Percentiles rank a stretch among this genome's conserved stretches.
These are phyloP conservation scores for Diplolepis rosae DNA, from an alignment of 2,888 invertebrate species.

Conservation along the genomic window DNA sequence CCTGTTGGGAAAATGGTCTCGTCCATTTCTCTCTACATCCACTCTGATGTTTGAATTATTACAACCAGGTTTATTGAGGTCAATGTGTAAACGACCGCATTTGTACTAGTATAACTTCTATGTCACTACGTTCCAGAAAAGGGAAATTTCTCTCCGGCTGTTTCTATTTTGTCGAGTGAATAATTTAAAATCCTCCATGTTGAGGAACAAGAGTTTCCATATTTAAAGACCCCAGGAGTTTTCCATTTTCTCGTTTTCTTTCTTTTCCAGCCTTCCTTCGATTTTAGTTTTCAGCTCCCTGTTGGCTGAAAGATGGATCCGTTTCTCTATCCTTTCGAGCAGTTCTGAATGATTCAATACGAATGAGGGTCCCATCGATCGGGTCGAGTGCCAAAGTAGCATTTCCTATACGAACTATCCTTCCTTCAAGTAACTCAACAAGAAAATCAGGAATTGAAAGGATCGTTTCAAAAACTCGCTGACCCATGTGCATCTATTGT, in stretches of 20 bases:
- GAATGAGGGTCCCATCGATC: conserved; percentile 7
- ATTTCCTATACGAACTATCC: background rate
- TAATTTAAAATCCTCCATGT: background rate
- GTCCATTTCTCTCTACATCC: background rate
- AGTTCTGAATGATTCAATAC: conserved; percentile 30
- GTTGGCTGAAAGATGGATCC: background rate
- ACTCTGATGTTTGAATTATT: background rate
- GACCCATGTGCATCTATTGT: background rate
- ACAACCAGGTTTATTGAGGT: background rate
- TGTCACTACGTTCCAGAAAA: background rate
- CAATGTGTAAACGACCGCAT: background rate
- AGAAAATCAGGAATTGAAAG: background rate
- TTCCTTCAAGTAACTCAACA: background rate
- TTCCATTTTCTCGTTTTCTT: background rate
- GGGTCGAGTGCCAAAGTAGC: conserved; percentile 1
- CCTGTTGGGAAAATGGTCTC: conserved; percentile 14
- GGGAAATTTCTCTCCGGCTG: background rate
- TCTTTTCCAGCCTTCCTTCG: background rate
- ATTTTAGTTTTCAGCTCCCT: background rate
- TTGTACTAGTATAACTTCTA: background rate
- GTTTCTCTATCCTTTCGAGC: background rate
- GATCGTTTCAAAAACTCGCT: background rate
- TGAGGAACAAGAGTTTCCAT: background rate
- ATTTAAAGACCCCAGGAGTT: background rate
- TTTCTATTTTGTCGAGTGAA: background rate